Conservation (phyloP, 2,888 invertebrate species). For the Parascotia fuliginaria region DNA sequence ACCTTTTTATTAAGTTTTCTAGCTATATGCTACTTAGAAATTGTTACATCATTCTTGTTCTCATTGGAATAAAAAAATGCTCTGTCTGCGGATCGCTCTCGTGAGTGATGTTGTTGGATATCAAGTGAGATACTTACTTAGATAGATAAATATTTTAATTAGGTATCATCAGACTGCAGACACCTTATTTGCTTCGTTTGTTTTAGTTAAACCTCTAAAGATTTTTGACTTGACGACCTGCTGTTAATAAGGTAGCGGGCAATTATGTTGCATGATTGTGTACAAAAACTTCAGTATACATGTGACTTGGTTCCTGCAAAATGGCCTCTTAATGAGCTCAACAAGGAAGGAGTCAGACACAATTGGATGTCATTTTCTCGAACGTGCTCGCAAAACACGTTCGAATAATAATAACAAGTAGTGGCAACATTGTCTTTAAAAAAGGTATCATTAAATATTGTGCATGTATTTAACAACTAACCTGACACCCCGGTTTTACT, state of each 20-base stretch:
- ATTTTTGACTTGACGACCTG: neutral
- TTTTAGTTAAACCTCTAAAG: no score
- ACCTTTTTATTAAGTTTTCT: no score
- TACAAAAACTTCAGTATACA: conserved; percentile 11
- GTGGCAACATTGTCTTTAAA: conserved; percentile 1
- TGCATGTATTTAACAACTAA: neutral
- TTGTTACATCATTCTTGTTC: no score
- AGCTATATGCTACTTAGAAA: no score
- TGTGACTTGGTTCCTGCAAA: conserved; percentile 48
- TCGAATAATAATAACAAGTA: conserved; percentile 24
- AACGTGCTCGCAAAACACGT: conserved; percentile 48
- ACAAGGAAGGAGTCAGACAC: conserved; percentile 65
- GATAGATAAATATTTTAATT: no score
- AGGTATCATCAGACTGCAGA: no score
- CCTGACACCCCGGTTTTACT: no score
- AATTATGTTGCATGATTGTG: neutral
- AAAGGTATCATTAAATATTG: neutral
- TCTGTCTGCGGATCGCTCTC: no score
- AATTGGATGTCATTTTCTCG: conserved; percentile 61
- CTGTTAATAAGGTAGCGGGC: neutral
- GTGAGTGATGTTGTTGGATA: no score
- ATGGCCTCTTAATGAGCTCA: conserved; percentile 71
- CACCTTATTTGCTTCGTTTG: no score
- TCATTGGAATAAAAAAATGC: no score
- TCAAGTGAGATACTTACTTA: no score